Evolutionary conservation across 2,888 invertebrate genomes (phyloP).

Genomic region (Sminthurinus aureus): DNA sequence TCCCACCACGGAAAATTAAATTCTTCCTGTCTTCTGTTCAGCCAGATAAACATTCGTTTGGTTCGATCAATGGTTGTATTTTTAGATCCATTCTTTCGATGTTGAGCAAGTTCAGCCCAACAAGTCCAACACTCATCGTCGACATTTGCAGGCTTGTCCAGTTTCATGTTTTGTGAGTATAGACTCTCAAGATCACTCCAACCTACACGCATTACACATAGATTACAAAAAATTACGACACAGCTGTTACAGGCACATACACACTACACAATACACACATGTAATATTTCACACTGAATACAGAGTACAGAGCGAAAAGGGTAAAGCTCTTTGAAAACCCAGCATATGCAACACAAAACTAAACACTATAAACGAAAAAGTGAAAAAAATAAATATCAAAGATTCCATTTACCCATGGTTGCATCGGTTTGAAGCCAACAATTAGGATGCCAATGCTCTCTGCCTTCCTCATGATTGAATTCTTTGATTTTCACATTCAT

Average conservation of each 20-base stretch:
- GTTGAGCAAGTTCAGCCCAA: constrained; percentile 56
- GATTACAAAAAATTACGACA: too few relatives aligned
- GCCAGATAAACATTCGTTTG: constrained; percentile 59
- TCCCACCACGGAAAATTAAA: constrained; percentile 60
- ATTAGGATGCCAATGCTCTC: constrained; percentile 55
- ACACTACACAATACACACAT: too few relatives aligned
- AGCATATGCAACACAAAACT: too few relatives aligned
- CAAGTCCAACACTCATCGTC: constrained; percentile 58
- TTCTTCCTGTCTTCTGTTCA: constrained; percentile 56
- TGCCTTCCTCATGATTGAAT: constrained; percentile 24
- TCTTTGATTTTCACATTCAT: constrained; percentile 31
- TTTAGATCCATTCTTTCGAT: constrained; percentile 49
- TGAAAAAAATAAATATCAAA: too few relatives aligned
- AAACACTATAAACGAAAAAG: too few relatives aligned
- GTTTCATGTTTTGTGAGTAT: constrained; percentile 57
- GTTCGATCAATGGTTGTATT: constrained; percentile 57
- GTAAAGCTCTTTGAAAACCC: too few relatives aligned
- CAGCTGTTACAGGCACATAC: too few relatives aligned
- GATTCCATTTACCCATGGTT: constrained; percentile 46
- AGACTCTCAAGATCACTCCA: constrained; percentile 58
- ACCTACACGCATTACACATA: constrained; percentile 5
- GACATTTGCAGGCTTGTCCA: constrained; percentile 45
- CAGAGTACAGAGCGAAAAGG: too few relatives aligned
- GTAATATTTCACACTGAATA: too few relatives aligned
- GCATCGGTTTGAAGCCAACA: constrained; percentile 57